Conservation (phyloP, 1,140 invertebrate genomes). For the Megathymus violae region DNA sequence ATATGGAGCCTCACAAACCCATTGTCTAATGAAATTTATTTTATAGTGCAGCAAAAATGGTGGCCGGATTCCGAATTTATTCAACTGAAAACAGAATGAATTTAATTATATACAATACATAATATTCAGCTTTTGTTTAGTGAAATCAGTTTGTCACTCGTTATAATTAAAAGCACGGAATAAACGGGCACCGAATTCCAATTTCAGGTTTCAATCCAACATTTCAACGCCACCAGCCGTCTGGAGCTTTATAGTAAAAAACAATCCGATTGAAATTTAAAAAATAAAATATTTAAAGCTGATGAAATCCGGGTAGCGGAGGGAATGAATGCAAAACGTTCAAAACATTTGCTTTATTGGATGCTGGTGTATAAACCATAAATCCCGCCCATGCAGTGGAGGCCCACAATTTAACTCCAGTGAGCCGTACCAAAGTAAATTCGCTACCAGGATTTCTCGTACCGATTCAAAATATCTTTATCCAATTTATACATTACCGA, state of each 20-base stretch:
- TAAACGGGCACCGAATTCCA: conserved; percentile 24
- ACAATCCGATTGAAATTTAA: conserved; percentile 11
- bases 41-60: background rate
- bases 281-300: conserved; percentile 29
- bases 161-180: conserved; percentile 30
- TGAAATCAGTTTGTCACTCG: conserved; percentile 15
- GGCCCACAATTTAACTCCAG: conserved; percentile 21
- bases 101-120: conserved; percentile 16
- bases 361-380: conserved; percentile 27
- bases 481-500: conserved; percentile 56
- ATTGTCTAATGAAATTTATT: too few species aligned
- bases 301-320: conserved; percentile 26
- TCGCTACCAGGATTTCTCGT: conserved; percentile 38
- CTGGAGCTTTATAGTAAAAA: conserved; percentile 14
- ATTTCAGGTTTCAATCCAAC: conserved; percentile 32
- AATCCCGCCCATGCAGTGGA: conserved; percentile 23
- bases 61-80: background rate
- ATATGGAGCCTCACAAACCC: too few species aligned
- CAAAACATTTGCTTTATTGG: conserved; percentile 33
- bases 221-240: conserved; percentile 16
- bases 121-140: conserved; percentile 11
- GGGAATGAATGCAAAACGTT: conserved; percentile 32
- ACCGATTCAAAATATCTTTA: conserved; percentile 52
- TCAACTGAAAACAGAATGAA: conserved; percentile 4
- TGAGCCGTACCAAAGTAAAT: conserved; percentile 28